phyloP scores from a whole-genome alignment of 2,797 vertebrate species.

The Carduelis carduelis region DNA sequence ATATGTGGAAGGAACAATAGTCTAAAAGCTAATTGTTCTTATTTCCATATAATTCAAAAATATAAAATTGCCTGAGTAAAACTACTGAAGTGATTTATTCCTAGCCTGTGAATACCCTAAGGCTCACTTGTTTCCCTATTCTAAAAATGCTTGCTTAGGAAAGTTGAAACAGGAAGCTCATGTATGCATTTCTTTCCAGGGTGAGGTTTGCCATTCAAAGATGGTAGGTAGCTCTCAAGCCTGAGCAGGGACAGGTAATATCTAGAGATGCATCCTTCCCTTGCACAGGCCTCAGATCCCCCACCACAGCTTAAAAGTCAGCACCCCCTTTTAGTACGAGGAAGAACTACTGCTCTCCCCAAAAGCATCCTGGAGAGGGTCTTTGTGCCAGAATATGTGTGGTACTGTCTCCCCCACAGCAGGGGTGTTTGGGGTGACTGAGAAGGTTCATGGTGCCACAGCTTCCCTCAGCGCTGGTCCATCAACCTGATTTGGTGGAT shows the following conservation, averaged over 20 bases:
- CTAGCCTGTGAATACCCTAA: neutral
- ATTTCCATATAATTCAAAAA: slow-evolving; percentile 15
- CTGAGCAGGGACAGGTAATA: neutral
- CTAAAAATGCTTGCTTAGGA: neutral
- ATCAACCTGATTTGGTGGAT: neutral
- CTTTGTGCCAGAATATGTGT: neutral
- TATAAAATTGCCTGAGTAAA: neutral
- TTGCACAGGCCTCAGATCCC: neutral
- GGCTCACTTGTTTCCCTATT: neutral
- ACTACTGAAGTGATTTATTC: neutral
- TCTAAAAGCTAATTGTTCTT: slow-evolving; percentile 15
- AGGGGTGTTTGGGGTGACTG: neutral
- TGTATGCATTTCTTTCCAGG: neutral
- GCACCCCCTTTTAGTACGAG: neutral
- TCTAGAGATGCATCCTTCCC: neutral
- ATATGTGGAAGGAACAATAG: neutral
- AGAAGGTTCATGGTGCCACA: neutral
- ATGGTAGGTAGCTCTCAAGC: rapidly evolving
- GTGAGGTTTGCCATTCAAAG: neutral
- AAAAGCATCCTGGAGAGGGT: neutral
- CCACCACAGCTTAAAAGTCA: neutral
- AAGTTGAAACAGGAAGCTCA: neutral
- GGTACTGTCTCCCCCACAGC: neutral
- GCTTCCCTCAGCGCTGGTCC: rapidly evolving
- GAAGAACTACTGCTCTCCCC: neutral